Percentiles rank a stretch among this genome's conserved stretches.
These are phyloP conservation scores for Cottus gobio DNA, from an alignment of 2,113 vertebrate genomes.

Conservation along the genomic window DNA sequence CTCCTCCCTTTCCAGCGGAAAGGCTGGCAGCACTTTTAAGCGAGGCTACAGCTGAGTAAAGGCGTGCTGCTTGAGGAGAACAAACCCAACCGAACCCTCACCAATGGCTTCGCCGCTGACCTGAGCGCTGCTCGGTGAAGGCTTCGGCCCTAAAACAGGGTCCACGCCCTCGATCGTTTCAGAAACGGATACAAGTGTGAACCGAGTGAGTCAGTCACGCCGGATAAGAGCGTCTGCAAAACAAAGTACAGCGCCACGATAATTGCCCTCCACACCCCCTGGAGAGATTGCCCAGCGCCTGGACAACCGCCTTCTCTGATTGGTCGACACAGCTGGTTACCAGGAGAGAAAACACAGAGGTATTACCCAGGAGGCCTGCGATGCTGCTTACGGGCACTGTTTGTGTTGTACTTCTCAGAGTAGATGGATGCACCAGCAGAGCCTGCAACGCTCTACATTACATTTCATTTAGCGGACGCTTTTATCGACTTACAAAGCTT, in stretches of 20 bases:
- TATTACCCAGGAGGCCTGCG: conserved; percentile 69
- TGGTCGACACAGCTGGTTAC: conserved; percentile 76
- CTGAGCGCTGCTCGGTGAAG: background rate
- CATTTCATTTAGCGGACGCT: too few species aligned
- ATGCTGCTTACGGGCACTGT: conserved; percentile 43
- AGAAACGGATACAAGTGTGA: conserved; percentile 39
- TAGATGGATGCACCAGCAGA: conserved; percentile 48
- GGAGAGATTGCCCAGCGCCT: conserved; percentile 40
- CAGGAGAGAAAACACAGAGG: conserved; percentile 67
- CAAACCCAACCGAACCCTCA: too few species aligned
- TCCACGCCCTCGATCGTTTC: conserved; percentile 38
- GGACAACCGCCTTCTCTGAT: conserved; percentile 50
- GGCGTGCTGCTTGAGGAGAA: background rate
- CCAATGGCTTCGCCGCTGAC: background rate
- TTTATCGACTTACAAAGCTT: too few species aligned
- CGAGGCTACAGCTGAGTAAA: background rate
- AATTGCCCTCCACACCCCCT: conserved; percentile 62
- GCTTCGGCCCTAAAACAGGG: conserved; percentile 2
- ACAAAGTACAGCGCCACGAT: conserved; percentile 57
- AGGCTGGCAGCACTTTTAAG: conserved; percentile 10
- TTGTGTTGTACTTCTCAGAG: conserved; percentile 34
- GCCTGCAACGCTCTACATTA: background rate
- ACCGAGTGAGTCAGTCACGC: conserved; percentile 18
- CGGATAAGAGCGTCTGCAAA: conserved; percentile 57
- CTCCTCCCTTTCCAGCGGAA: background rate